These are phyloP conservation scores for Pangasius krempfi DNA, from an alignment of 2,797 vertebrate species.

Conservation along the genomic window DNA sequence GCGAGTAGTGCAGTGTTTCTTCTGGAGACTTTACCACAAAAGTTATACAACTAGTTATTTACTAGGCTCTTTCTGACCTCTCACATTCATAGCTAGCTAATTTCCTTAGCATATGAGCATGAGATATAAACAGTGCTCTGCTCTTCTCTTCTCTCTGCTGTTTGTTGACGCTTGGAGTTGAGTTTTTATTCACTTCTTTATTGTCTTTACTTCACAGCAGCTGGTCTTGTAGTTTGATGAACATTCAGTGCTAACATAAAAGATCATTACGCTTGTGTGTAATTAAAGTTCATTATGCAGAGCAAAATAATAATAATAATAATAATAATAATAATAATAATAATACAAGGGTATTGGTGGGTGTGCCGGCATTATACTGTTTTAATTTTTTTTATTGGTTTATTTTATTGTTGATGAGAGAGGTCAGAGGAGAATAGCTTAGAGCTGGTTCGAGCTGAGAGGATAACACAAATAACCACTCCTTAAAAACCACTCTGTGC, in stretches of 20 bases:
- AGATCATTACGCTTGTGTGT: neutral
- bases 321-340: neutral
- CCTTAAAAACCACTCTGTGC: too few species aligned
- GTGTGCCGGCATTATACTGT: neutral
- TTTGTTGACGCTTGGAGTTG: neutral
- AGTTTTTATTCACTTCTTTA: neutral
- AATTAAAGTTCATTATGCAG: neutral
- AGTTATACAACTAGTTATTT: neutral
- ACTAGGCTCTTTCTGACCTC: neutral
- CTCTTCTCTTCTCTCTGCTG: neutral
- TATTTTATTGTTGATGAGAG: neutral
- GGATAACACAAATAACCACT: neutral
- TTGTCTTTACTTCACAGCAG: neutral
- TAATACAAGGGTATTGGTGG: neutral
- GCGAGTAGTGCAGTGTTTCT: neutral
- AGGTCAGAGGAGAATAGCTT: neutral
- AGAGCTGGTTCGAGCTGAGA: neutral
- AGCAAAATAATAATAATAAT: too few species aligned
- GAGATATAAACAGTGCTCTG: neutral
- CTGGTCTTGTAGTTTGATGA: neutral
- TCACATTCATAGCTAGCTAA: neutral
- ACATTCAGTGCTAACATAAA: neutral
- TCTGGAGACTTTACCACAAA: neutral
- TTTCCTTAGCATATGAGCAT: conserved; percentile 13
- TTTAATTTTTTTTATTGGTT: neutral